Evolutionary conservation across 2,888 invertebrate species (phyloP).

Genomic region (Lycaena phlaeas): DNA sequence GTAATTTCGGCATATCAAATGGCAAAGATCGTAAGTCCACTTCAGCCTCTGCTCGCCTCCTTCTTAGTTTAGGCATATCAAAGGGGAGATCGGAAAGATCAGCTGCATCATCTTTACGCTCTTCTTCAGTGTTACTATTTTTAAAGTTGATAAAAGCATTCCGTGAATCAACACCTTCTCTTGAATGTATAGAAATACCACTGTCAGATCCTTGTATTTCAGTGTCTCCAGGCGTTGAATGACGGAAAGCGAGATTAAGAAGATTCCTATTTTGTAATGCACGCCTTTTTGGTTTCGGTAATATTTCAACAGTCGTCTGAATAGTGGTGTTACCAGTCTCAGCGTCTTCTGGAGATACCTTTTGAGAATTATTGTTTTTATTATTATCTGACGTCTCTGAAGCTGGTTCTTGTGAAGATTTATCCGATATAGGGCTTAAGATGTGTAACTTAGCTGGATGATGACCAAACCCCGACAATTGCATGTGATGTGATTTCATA

Average conservation of each 20-base stretch:
- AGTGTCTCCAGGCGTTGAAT: slow-evolving; percentile 76
- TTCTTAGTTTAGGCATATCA: slow-evolving; percentile 89
- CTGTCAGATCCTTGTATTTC: slow-evolving; percentile 91
- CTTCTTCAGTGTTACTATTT: slow-evolving; percentile 68
- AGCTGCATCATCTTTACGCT: slow-evolving; percentile 70
- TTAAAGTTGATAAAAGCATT: slow-evolving; percentile 76
- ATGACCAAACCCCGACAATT: slow-evolving; percentile 79
- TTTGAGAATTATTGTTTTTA: slow-evolving; percentile 83
- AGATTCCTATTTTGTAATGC: slow-evolving; percentile 85
- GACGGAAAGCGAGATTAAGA: slow-evolving; percentile 77
- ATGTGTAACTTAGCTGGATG: slow-evolving; percentile 86
- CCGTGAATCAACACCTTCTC: slow-evolving; percentile 82
- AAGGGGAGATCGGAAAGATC: slow-evolving; percentile 87
- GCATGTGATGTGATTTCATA: slow-evolving; percentile 75
- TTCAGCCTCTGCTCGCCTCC: slow-evolving; percentile 81
- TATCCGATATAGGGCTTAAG: slow-evolving; percentile 91
- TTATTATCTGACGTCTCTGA: slow-evolving; percentile 88
- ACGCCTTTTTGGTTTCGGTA: slow-evolving; percentile 75
- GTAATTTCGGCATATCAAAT: slow-evolving; percentile 92
- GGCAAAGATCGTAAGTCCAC: slow-evolving; percentile 88
- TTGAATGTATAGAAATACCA: slow-evolving; percentile 89
- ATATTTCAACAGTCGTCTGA: slow-evolving; percentile 63
- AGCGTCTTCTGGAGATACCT: slow-evolving; percentile 80
- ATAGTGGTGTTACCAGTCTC: slow-evolving; percentile 53
- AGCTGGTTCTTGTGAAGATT: slow-evolving; percentile 89